Evolutionary conservation across 1,140 invertebrate species (phyloP), one percentile per base, ranked within the genome.

Genomic region (Cotesia glomerata): DNA sequence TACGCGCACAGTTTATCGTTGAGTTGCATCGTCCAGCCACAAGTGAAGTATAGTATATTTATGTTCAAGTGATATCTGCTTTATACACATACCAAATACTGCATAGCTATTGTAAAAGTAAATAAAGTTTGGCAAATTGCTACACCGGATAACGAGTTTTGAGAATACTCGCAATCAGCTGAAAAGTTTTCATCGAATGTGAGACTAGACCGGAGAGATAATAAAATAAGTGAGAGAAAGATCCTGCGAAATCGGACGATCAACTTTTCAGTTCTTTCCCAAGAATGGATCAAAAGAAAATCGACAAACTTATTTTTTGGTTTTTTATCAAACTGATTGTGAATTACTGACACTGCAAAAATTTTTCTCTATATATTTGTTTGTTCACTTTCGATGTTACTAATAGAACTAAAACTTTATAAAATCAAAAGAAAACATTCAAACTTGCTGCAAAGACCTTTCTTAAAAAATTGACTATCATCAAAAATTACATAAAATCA

Each of bases 121-220:
- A 45, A 45, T 5, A 45, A 36, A 18, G 54, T 62, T 51, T 39
- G 34, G 61, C 52, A 45, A 69, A 75, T 56, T 59, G 74, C 61
- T 45, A 69, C 35, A 51, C 16, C 35, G 58, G 69, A 71, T 36
- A 49, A 16, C 26, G 59, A 36, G 11, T 63, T 64, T 64, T 67
- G 34, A 35, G 54, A 69, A 75, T 68, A 36, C 69, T 72, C 52
- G 69, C 74, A 75, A 75, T 75, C 67, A 61, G 67, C 54, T 63
- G 71, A 61, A 75, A 75, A 75, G 52, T 75, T 72, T 72, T 63
- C 39, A 75, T 71, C 70, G 65, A 18, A 64, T 64, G 62, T 35
- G 62, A 32, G 35, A 45, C 39, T 45, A 11, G 26, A 26, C 26
- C 26, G 2, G 39, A 45, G 11, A 45, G 39, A 45, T 45, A 8